Evolutionary conservation across 2,888 invertebrate species (phyloP).

Genomic region (Thysanoteuthis rhombus): DNA sequence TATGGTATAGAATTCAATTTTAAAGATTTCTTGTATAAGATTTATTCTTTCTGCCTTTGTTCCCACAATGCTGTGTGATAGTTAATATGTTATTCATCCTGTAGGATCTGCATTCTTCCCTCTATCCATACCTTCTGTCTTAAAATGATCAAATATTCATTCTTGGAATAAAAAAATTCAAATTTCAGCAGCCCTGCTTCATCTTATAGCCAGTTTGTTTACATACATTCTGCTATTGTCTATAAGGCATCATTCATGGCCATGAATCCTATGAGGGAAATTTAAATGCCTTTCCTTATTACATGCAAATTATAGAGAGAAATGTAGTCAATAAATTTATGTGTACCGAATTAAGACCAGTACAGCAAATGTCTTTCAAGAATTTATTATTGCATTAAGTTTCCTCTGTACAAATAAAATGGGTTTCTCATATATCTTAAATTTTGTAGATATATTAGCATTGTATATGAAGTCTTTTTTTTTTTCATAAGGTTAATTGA

Average conservation of each 20-base stretch:
- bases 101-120: not conserved
- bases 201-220: not conserved
- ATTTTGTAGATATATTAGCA: too few species aligned
- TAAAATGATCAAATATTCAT: not conserved
- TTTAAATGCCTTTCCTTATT: too few species aligned
- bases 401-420: too few species aligned
- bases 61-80: not conserved
- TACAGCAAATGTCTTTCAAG: not conserved
- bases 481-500: too few species aligned
- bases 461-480: too few species aligned
- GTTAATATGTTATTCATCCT: not conserved
- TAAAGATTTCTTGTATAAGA: not conserved
- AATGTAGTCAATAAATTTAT: not conserved
- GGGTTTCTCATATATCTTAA: too few species aligned
- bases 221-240: not conserved
- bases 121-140: not conserved
- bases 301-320: not conserved
- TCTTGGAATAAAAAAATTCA: not conserved
- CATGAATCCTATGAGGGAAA: not conserved
- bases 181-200: not conserved
- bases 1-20: not conserved
- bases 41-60: not conserved
- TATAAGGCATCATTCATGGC: not conserved
- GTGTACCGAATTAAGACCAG: not conserved
- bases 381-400: too few species aligned